phyloP scores from a whole-genome alignment of 2,797 vertebrate species.

The Peromyscus melanophrys region DNA sequence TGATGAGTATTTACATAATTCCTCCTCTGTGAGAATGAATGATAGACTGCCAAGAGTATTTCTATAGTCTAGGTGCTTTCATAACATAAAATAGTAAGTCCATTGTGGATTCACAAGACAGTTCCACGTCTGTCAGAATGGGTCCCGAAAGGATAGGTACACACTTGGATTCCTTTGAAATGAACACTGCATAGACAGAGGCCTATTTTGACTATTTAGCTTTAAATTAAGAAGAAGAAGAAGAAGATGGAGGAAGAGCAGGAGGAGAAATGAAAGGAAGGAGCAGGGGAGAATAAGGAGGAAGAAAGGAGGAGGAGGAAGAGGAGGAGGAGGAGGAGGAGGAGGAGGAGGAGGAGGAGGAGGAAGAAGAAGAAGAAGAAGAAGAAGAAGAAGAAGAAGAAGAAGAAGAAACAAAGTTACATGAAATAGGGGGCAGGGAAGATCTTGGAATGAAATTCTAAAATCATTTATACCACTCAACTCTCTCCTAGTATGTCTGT shows the following conservation, averaged over 20 bases:
- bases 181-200: background rate
- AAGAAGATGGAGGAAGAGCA: background rate
- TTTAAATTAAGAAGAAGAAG: constrained; percentile 13
- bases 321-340: too few relatives aligned
- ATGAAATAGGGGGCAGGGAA: too few relatives aligned
- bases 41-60: background rate
- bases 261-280: background rate
- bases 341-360: background rate
- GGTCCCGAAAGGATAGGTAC: background rate
- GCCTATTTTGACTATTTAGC: background rate
- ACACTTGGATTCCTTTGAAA: background rate
- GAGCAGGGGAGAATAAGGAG: too few relatives aligned
- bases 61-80: background rate
- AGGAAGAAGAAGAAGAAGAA: background rate
- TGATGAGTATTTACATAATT: background rate
- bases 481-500: background rate
- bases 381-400: background rate
- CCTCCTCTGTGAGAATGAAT: background rate
- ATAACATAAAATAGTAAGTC: background rate
- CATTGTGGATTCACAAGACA: background rate
- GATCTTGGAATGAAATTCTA: background rate
- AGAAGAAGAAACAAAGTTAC: background rate
- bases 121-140: background rate
- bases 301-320: too few relatives aligned
- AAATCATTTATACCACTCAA: background rate